Evolutionary conservation across 53 echinoderm and acorn worm species (phyloP).

Genomic region (Mesocentrotus franciscanus): DNA sequence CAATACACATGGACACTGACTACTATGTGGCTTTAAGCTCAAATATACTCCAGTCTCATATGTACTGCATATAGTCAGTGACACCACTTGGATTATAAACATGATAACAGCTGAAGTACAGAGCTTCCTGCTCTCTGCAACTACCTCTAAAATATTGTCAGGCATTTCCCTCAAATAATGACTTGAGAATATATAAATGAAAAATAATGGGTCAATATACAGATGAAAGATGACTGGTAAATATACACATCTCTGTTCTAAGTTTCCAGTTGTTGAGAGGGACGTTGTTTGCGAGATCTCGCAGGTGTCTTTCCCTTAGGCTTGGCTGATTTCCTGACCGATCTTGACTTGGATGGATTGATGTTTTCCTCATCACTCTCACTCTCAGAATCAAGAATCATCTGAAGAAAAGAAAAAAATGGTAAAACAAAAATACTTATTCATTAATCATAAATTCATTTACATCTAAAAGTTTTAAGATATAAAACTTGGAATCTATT

Average conservation of each 20-base stretch:
- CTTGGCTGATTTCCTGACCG: conserved; percentile 21
- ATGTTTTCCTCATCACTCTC: conserved; percentile 40
- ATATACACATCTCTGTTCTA: background rate
- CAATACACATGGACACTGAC: no score
- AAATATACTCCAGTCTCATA: background rate
- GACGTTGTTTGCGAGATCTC: conserved; percentile 15
- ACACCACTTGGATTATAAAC: background rate
- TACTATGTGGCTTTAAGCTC: background rate
- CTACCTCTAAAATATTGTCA: background rate
- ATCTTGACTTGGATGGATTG: conserved; percentile 10
- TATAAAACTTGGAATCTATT: no score
- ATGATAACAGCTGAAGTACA: background rate
- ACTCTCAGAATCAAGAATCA: conserved; percentile 37
- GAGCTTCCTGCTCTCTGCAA: background rate
- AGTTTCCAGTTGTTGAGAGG: conserved; percentile 28
- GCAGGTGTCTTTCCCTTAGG: conserved; percentile 38
- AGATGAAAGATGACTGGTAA: background rate
- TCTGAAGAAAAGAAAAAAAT: background rate
- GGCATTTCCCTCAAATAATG: background rate
- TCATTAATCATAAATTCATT: background rate
- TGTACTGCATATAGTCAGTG: background rate
- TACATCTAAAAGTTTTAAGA: background rate
- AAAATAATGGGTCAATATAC: background rate
- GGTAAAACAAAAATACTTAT: background rate
- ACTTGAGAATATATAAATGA: background rate